A percentile compares a stretch with the other conserved stretches of the same genome.
phyloP scores from a whole-genome alignment of 2,113 vertebrate species.

The Megaceryle torquata region DNA sequence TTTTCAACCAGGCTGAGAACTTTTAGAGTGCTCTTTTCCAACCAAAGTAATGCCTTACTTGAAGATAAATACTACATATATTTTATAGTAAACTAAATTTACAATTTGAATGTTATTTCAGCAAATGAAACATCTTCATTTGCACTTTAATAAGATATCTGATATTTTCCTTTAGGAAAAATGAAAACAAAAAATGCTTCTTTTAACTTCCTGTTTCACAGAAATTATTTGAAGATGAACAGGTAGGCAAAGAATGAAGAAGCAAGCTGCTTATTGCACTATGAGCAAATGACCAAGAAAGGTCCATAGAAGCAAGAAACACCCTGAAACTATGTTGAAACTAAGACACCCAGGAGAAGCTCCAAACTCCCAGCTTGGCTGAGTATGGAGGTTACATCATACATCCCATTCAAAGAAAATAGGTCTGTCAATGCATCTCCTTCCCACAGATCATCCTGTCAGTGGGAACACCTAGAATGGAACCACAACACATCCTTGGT shows the following conservation, averaged over 20 bases:
- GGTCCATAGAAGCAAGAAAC: background rate
- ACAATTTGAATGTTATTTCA: background rate
- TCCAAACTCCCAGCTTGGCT: background rate
- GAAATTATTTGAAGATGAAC: background rate
- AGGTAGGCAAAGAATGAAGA: background rate
- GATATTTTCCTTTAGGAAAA: background rate
- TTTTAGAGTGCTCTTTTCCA: background rate
- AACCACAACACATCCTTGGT: background rate
- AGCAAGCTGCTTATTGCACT: background rate
- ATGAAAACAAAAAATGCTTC: background rate
- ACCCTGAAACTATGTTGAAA: background rate
- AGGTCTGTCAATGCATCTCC: background rate
- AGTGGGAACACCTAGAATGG: background rate
- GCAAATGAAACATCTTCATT: background rate
- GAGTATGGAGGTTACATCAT: background rate
- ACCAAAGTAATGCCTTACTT: background rate
- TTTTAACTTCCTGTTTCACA: background rate
- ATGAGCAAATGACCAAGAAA: background rate
- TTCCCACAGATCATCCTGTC: background rate
- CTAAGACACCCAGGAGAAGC: background rate
- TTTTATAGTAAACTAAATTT: background rate
- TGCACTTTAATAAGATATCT: background rate
- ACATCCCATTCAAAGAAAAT: fast-evolving
- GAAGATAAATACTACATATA: background rate
- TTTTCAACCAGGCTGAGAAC: background rate